Evolutionary conservation across 2,797 vertebrate genomes (phyloP).

Genomic region (Rousettus madagascariensis): DNA sequence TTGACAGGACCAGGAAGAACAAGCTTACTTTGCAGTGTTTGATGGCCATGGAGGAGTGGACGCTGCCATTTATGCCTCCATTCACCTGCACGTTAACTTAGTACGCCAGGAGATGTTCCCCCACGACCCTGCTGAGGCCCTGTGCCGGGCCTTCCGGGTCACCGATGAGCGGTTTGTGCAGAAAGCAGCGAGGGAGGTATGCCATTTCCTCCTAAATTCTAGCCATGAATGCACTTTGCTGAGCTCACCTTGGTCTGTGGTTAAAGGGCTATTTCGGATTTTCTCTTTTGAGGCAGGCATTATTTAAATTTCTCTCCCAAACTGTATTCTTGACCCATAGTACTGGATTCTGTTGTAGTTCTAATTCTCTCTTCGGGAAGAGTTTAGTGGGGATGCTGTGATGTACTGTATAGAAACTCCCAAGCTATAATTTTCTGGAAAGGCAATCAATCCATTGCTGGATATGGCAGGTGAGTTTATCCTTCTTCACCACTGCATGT

Average conservation of each 20-base stretch:
- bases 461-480: slow-evolving; percentile 32
- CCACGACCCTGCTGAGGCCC: slow-evolving; percentile 92
- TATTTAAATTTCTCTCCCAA: neutral
- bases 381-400: neutral
- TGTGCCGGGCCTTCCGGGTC: slow-evolving; percentile 93
- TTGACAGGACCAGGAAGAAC: slow-evolving; percentile 96
- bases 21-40: slow-evolving; percentile 97
- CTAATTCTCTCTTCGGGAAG: neutral
- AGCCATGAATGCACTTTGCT: neutral
- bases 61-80: slow-evolving; percentile 96
- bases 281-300: neutral
- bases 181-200: slow-evolving; percentile 96
- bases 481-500: neutral
- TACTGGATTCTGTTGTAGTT: neutral
- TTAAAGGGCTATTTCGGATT: slow-evolving; percentile 21
- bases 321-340: neutral
- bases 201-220: neutral
- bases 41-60: slow-evolving; percentile 98
- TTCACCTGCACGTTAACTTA: slow-evolving; percentile 97
- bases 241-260: neutral
- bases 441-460: neutral
- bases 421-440: slow-evolving; percentile 28
- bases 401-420: neutral
- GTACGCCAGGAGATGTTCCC: slow-evolving; percentile 93
- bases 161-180: slow-evolving; percentile 96